phyloP scores from a whole-genome alignment of 2,797 vertebrate species.

The Caiman crocodilus region DNA sequence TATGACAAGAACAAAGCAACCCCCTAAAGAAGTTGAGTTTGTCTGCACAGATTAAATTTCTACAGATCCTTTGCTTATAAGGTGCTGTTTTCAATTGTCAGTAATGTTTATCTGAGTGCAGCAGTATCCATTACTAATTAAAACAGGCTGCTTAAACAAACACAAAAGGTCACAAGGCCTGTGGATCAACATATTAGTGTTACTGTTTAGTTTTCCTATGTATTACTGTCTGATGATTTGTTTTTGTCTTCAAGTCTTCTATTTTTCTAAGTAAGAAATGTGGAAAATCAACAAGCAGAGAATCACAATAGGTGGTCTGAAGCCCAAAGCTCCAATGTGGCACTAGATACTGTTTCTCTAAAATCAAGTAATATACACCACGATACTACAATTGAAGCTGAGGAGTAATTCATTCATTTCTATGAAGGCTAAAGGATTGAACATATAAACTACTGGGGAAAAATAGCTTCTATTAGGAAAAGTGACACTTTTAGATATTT shows the following conservation, averaged over 20 bases:
- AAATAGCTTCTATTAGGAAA: constrained; percentile 70
- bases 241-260: constrained; percentile 57
- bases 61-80: constrained; percentile 76
- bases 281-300: constrained; percentile 49
- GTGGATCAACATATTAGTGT: constrained; percentile 70
- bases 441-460: constrained; percentile 48
- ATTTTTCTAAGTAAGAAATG: constrained; percentile 62
- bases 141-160: constrained; percentile 80
- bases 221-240: constrained; percentile 59
- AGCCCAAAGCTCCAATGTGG: background rate
- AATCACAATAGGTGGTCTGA: constrained; percentile 27
- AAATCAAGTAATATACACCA: constrained; percentile 14
- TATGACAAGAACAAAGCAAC: constrained; percentile 86
- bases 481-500: constrained; percentile 54
- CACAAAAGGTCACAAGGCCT: constrained; percentile 70
- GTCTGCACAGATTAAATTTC: constrained; percentile 83
- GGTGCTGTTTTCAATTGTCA: constrained; percentile 78
- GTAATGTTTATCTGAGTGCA: constrained; percentile 75
- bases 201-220: constrained; percentile 64
- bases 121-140: constrained; percentile 78
- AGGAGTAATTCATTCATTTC: constrained; percentile 63
- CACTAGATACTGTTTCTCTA: constrained; percentile 7
- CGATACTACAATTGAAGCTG: constrained; percentile 28
- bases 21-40: constrained; percentile 79
- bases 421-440: constrained; percentile 42